Conservation (phyloP, 2,113 vertebrate species). For the Pelobates fuscus region DNA sequence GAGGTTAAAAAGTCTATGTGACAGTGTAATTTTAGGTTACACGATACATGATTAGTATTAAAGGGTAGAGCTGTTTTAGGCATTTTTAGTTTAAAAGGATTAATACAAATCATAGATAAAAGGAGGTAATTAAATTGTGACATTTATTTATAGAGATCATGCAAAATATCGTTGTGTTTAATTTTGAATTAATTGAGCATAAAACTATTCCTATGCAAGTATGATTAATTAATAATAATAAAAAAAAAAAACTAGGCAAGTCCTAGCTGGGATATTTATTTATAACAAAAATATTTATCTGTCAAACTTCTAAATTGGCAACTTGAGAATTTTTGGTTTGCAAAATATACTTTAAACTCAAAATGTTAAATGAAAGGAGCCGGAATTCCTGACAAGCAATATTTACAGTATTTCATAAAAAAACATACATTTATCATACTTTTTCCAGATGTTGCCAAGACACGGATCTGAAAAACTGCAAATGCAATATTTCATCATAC, state of each 20-base stretch:
- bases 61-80: too few relatives aligned
- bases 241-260: neutral
- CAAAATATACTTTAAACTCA: constrained; percentile 31
- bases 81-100: too few relatives aligned
- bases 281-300: constrained; percentile 2
- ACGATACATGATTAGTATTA: too few relatives aligned
- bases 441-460: constrained; percentile 36
- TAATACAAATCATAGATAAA: too few relatives aligned
- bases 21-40: too few relatives aligned
- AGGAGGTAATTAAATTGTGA: too few relatives aligned
- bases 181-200: constrained; percentile 40
- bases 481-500: neutral
- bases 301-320: constrained; percentile 12
- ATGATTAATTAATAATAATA: neutral
- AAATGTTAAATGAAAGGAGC: constrained; percentile 31
- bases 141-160: too few relatives aligned
- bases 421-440: constrained; percentile 35
- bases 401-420: constrained; percentile 33
- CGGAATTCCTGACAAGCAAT: constrained; percentile 22
- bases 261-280: neutral
- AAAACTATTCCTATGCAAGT: neutral
- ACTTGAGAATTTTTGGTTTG: constrained; percentile 17
- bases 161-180: neutral
- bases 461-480: neutral
- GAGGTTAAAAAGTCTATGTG: too few relatives aligned